Evolutionary conservation across 2,113 vertebrate species (phyloP), one percentile per base, ranked within the genome.

Genomic region (Corvus hawaiiensis): DNA sequence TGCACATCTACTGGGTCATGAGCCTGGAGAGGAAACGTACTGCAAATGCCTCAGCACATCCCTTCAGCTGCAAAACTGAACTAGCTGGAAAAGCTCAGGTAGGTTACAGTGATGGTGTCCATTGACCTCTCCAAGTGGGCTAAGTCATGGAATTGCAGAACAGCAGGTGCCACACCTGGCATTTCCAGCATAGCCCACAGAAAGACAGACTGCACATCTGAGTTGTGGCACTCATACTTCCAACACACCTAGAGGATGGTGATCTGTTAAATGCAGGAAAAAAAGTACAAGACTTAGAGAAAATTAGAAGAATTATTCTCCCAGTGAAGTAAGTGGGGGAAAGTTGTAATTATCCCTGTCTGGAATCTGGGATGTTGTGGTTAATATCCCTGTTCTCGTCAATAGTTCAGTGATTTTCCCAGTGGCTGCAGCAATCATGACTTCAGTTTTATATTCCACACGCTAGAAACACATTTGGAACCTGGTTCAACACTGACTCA

Each of bases 401-500:
- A 94, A 88, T 30, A 87, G 81, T 75, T 71, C 67, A 52, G 58
- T 84, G 88, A 94, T 87, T 92, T 94, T 89, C 90, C 87, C 89
- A 56, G 33, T 74, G 43, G 81, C 41, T 84, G 59, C 56, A 82
- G 64, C 51, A 72, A 51, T n/a, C 83, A 84, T 83, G 75, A 88
- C 51, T 94, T 91, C 3, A 87, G 63, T 93, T 95, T 95, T 92
- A 71, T 77, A 68, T 75, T 79, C 63, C 49, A 64, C 28, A 10
- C 48, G 59, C 75, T 33, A 72, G 85, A 92, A 94, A 74, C 5
- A 1, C 86, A 37, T 61, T 90, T 8, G 75, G 76, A 79, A 91
- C 74, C 55, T 80, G 88, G 88, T 89, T 96, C 87, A 95, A 88
- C 86, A 23, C 73, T 96, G 96, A 97, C 74, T 95, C 96, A 97